Conservation (phyloP, 2,888 invertebrate genomes). For the Tanypteryx hageni region DNA sequence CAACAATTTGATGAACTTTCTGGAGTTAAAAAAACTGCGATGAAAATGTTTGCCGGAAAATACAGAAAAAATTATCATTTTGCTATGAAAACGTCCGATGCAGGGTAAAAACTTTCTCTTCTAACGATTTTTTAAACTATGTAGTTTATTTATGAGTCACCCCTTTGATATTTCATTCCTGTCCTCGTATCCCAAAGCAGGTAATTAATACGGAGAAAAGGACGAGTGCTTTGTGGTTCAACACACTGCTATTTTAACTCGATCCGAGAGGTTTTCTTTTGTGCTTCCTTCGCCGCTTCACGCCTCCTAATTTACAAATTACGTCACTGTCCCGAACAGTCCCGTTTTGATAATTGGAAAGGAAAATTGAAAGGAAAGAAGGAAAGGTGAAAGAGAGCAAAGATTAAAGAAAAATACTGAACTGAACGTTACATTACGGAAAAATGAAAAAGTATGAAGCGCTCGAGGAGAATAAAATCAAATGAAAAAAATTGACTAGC, state of each 20-base stretch:
- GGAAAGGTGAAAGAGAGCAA: neutral
- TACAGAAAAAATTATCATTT: neutral
- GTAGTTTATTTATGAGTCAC: neutral
- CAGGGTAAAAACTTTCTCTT: neutral
- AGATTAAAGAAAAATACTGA: neutral
- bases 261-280: slow-evolving; percentile 13
- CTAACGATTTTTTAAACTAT: neutral
- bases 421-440: neutral
- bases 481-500: neutral
- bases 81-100: neutral
- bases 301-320: neutral
- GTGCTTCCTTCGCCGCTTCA: neutral
- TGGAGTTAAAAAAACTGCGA: too few relatives aligned
- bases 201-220: neutral
- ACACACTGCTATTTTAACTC: slow-evolving; percentile 2
- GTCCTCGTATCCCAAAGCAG: neutral
- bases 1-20: too few relatives aligned
- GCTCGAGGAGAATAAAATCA: neutral
- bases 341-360: neutral
- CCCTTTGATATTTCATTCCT: slow-evolving; percentile 13
- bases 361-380: neutral
- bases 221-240: neutral
- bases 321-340: neutral
- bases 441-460: neutral
- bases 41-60: neutral